Conservation (phyloP, 2,888 invertebrate genomes). For the Drosophila longiperda region DNA sequence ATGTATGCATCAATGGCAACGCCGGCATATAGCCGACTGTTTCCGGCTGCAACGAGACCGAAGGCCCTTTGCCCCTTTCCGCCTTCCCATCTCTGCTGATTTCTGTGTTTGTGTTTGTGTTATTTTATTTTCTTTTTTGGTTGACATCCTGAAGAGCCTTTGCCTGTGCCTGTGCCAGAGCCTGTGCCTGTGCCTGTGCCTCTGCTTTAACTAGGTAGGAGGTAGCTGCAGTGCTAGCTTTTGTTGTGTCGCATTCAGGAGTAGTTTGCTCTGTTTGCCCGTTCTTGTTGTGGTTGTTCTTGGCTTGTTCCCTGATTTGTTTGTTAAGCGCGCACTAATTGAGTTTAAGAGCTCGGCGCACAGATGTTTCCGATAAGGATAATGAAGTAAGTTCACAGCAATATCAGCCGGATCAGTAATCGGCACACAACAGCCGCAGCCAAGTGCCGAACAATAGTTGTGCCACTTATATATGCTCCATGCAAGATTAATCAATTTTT, state of each 20-base stretch:
- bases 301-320: slow-evolving; percentile 54
- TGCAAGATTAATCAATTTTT: not conserved
- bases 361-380: slow-evolving; percentile 59
- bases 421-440: slow-evolving; percentile 16
- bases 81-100: not conserved
- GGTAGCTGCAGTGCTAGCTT: slow-evolving; percentile 25
- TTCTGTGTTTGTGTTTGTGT: slow-evolving; percentile 1
- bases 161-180: slow-evolving; percentile 1
- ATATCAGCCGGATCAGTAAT: not conserved
- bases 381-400: slow-evolving; percentile 28
- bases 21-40: slow-evolving; percentile 59
- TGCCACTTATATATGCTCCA: not conserved
- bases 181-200: slow-evolving; percentile 29
- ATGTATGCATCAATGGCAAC: slow-evolving; percentile 73
- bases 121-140: slow-evolving; percentile 21
- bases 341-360: slow-evolving; percentile 62
- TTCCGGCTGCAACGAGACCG: slow-evolving; percentile 63
- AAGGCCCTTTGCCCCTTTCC: slow-evolving; percentile 2
- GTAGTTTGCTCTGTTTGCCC: slow-evolving; percentile 26
- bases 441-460: slow-evolving; percentile 20
- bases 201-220: slow-evolving; percentile 11
- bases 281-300: slow-evolving; percentile 4
- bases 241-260: slow-evolving; percentile 36
- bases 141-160: slow-evolving; percentile 73
- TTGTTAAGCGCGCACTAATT: slow-evolving; percentile 76